phyloP scores from a whole-genome alignment of 2,113 vertebrate species.

The Tupaia tana region DNA sequence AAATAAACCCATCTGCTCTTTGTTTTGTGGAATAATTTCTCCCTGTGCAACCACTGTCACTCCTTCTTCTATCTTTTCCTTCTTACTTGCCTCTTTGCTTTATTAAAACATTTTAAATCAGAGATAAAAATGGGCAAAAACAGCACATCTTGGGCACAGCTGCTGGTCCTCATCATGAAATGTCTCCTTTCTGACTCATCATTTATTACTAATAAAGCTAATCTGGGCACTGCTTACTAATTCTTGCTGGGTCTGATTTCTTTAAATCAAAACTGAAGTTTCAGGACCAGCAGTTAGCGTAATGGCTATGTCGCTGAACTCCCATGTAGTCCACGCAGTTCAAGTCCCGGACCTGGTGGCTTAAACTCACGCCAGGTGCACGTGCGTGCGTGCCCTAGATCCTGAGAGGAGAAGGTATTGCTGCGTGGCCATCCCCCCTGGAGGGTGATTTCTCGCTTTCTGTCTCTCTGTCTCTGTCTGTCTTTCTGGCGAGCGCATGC shows the following conservation, averaged over 20 bases:
- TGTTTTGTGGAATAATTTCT: constrained; percentile 10
- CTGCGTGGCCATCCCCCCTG: too few relatives aligned
- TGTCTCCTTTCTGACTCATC: constrained; percentile 46
- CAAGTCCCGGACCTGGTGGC: too few relatives aligned
- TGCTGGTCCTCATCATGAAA: not conserved
- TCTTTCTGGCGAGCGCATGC: too few relatives aligned
- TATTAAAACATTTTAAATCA: constrained; percentile 1
- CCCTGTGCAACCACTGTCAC: not conserved
- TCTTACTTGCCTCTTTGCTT: constrained; percentile 9
- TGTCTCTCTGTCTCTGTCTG: too few relatives aligned
- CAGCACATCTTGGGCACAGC: constrained; percentile 24
- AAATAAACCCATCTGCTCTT: not conserved
- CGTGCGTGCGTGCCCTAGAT: too few relatives aligned
- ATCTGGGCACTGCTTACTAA: not conserved
- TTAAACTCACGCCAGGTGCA: too few relatives aligned
- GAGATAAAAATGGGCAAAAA: constrained; percentile 61
- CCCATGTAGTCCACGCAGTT: too few relatives aligned
- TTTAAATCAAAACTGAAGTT: constrained; percentile 40
- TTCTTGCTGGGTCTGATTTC: constrained; percentile 19
- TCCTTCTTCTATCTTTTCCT: not conserved
- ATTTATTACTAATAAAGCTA: constrained; percentile 61
- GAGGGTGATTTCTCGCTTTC: too few relatives aligned
- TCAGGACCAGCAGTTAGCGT: not conserved
- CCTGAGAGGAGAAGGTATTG: too few relatives aligned
- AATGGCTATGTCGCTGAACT: too few relatives aligned